phyloP scores from a whole-genome alignment of 2,888 invertebrate genomes.

The Euzetes globulus region DNA sequence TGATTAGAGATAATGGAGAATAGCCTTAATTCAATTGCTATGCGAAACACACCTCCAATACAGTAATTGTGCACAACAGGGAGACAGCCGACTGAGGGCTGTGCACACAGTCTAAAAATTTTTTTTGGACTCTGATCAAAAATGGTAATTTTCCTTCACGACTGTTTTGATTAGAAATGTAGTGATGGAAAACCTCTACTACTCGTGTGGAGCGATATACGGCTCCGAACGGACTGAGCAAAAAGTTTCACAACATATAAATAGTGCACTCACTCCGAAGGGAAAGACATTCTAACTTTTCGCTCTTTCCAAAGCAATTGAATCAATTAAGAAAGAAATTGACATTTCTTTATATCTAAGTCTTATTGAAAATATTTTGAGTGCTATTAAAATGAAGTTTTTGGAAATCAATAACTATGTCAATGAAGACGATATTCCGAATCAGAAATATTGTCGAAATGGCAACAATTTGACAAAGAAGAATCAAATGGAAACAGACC shows the following conservation, averaged over 20 bases:
- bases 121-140: too few species aligned
- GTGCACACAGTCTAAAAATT: too few species aligned
- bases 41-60: too few species aligned
- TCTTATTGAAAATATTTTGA: neutral
- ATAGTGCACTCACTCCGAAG: neutral
- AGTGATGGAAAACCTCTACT: too few species aligned
- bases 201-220: too few species aligned
- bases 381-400: neutral
- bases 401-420: slow-evolving; percentile 4
- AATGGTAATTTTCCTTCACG: too few species aligned
- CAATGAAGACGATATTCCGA: slow-evolving; percentile 14
- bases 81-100: too few species aligned
- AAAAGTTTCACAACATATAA: neutral
- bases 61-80: too few species aligned
- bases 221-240: too few species aligned
- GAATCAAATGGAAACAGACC: neutral
- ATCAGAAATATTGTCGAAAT: neutral
- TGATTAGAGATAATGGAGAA: too few species aligned
- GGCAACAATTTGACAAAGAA: neutral
- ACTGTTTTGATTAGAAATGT: too few species aligned
- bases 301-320: neutral
- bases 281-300: neutral
- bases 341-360: neutral
- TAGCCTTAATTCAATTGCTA: too few species aligned
- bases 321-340: neutral